Evolutionary conservation across 1,140 invertebrate species (phyloP), one percentile per base, ranked within the genome.

Genomic region (Brachionus sp.): DNA sequence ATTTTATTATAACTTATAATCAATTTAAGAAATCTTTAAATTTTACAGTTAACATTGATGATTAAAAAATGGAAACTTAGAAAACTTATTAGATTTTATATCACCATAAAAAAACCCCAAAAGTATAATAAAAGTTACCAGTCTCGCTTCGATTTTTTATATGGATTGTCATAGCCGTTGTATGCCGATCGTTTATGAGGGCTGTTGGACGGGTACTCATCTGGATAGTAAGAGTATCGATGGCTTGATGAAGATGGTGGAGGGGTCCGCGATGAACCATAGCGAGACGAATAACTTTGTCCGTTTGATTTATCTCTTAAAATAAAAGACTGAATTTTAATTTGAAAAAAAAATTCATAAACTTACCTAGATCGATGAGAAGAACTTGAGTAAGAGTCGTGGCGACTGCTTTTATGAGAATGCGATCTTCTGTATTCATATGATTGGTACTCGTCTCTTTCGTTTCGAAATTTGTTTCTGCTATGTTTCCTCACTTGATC

Each of bases 391-490:
- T 73, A 33, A n/a, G 25, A 66, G 13, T 66, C 64, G n/a, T 66
- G 25, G 16, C 64, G 64, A 66, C 64, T 66, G 33, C 64, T 66
- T 33, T 66, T 66, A 25, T 66, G 35, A 13, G 33, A 39, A 23
- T 37, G 68, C n/a, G 68, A 42, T 3, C 37, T 33, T 23, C 39
- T 42, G 37, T 73, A 39, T 3, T 73, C 68, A 42, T 73, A 16
- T 42, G 33, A 42, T 42, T 73, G 68, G 37, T 39, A 42, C 7
- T 73, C 68, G 35, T 73, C 68, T 73, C 68, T 37, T 73, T 73
- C 68, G 19, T 73, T 73, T n/a, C 68, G 68, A 35, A 73, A 73
- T 44, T 73, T 73, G 37, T 73, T 73, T 19, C 68, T 73, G 33
- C 64, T 37, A 37, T 73, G 68, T 39, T 42, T 73, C 5, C 33